phyloP scores from a whole-genome alignment of 2,888 invertebrate species.

The Stenoptilia bipunctidactyla region DNA sequence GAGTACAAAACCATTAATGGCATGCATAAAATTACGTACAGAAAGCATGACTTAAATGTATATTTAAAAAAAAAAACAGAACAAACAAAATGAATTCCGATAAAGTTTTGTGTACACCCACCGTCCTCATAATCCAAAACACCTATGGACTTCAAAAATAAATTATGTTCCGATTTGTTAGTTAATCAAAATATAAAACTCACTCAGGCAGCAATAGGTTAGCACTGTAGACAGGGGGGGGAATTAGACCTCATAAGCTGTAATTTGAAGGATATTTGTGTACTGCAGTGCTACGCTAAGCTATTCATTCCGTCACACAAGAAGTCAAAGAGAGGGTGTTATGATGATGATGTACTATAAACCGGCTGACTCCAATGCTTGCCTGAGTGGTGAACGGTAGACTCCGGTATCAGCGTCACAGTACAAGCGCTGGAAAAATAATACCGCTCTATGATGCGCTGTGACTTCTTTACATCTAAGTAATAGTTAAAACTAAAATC shows the following conservation, averaged over 20 bases:
- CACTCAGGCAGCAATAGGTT: slow-evolving; percentile 72
- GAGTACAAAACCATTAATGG: slow-evolving; percentile 48
- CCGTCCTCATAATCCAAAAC: slow-evolving; percentile 27
- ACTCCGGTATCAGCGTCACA: slow-evolving; percentile 78
- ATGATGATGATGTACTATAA: slow-evolving; percentile 64
- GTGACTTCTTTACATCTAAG: slow-evolving; percentile 48
- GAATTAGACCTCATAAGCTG: slow-evolving; percentile 20
- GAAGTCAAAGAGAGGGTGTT: slow-evolving; percentile 54
- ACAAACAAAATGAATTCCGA: slow-evolving; percentile 17
- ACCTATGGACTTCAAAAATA: slow-evolving; percentile 68
- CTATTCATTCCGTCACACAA: slow-evolving; percentile 65
- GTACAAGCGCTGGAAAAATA: slow-evolving; percentile 85
- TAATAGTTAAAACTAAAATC: too few relatives aligned
- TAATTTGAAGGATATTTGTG: slow-evolving; percentile 20
- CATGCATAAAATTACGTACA: slow-evolving; percentile 58
- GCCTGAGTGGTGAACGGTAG: slow-evolving; percentile 84
- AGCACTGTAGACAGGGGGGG: slow-evolving; percentile 49
- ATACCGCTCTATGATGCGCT: slow-evolving; percentile 62
- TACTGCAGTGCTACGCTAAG: slow-evolving; percentile 50
- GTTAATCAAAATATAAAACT: slow-evolving; percentile 40
- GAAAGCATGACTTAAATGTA: slow-evolving; percentile 56
- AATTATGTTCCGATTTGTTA: slow-evolving; percentile 51
- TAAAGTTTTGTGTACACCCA: neutral
- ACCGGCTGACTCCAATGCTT: slow-evolving; percentile 75
- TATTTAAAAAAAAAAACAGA: slow-evolving; percentile 28